phyloP scores from a whole-genome alignment of 2,888 invertebrate genomes.

The Ceriagrion tenellum region DNA sequence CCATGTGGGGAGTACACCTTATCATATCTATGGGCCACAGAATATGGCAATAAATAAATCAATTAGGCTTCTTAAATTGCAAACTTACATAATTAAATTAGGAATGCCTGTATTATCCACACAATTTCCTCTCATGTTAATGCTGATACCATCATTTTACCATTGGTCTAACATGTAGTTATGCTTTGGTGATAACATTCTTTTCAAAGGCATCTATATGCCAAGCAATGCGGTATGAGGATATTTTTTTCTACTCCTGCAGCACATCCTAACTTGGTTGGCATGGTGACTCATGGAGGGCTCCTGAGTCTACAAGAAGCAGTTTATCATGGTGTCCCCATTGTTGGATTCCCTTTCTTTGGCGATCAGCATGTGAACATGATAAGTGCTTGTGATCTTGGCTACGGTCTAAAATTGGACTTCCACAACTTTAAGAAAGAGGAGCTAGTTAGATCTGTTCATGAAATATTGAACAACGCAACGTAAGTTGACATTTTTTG shows the following conservation, averaged over 20 bases:
- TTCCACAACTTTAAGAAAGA: conserved; percentile 79
- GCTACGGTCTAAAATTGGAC: conserved; percentile 78
- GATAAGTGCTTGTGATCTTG: conserved; percentile 77
- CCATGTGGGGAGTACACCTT: too few relatives aligned
- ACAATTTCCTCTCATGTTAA: too few relatives aligned
- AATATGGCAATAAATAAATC: too few relatives aligned
- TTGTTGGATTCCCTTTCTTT: conserved; percentile 89
- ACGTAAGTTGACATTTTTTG: conserved; percentile 72
- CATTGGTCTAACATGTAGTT: too few relatives aligned
- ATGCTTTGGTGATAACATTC: too few relatives aligned
- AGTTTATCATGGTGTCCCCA: conserved; percentile 90
- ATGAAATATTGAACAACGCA: conserved; percentile 77
- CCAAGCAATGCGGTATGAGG: too few relatives aligned
- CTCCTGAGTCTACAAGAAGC: conserved; percentile 91
- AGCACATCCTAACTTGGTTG: conserved; percentile 81
- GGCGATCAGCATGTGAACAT: conserved; percentile 86
- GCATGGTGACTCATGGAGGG: conserved; percentile 90
- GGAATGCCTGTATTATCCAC: too few relatives aligned
- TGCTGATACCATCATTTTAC: too few relatives aligned
- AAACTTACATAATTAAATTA: too few relatives aligned
- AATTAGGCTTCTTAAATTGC: too few relatives aligned
- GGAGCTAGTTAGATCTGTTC: conserved; percentile 75
- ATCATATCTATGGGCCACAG: too few relatives aligned
- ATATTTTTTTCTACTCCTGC: conserved; percentile 71
- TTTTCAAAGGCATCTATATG: too few relatives aligned